These are phyloP conservation scores for Anagyrus pseudococci DNA, from an alignment of 2,888 invertebrate genomes.

Conservation along the genomic window DNA sequence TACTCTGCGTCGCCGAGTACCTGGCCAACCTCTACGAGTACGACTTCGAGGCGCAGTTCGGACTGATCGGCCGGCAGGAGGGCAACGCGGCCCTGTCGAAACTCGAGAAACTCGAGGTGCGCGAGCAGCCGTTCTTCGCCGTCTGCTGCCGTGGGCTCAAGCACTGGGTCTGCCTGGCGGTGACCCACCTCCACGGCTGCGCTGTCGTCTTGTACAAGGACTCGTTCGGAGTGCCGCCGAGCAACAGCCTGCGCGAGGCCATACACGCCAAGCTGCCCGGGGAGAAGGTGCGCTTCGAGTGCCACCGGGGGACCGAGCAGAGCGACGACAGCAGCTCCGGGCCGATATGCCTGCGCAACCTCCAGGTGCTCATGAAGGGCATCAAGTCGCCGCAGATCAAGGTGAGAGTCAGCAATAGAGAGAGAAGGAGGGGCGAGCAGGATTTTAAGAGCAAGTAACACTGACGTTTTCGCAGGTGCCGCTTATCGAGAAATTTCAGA, in stretches of 20 bases:
- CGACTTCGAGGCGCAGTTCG: slow-evolving; percentile 29
- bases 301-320: slow-evolving; percentile 36
- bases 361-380: slow-evolving; percentile 36
- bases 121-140: slow-evolving; percentile 24
- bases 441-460: neutral
- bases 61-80: slow-evolving; percentile 13
- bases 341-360: slow-evolving; percentile 34
- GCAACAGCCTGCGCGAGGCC: slow-evolving; percentile 20
- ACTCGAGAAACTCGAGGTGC: slow-evolving; percentile 8
- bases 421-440: too few relatives aligned
- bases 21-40: slow-evolving; percentile 30
- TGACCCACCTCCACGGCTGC: slow-evolving; percentile 15
- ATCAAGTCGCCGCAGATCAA: slow-evolving; percentile 31
- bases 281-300: slow-evolving; percentile 26
- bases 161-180: slow-evolving; percentile 35
- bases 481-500: slow-evolving; percentile 36
- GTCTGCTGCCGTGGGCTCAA: slow-evolving; percentile 16
- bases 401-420: slow-evolving; percentile 2
- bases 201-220: slow-evolving; percentile 35
- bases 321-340: slow-evolving; percentile 35
- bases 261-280: slow-evolving; percentile 19
- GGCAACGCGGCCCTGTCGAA: slow-evolving; percentile 4
- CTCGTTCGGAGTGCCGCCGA: slow-evolving; percentile 26
- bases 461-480: slow-evolving; percentile 24
- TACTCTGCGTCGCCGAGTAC: slow-evolving; percentile 37